Evolutionary conservation across 2,113 vertebrate species (phyloP).

Genomic region (Saccopteryx leptura): DNA sequence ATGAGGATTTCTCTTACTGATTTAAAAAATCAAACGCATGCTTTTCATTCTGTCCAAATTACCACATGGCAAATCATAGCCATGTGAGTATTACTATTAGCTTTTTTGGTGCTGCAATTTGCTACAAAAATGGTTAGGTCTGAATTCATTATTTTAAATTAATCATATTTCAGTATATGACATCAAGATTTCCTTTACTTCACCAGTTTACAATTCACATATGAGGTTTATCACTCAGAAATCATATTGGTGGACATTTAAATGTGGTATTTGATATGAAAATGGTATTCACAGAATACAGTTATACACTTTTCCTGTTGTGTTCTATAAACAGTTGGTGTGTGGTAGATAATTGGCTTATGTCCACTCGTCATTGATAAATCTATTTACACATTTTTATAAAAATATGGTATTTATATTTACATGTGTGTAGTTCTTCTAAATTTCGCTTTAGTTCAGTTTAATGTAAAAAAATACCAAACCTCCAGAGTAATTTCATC

Average conservation of each 20-base stretch:
- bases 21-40: conserved; percentile 73
- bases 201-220: conserved; percentile 80
- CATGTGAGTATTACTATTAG: conserved; percentile 74
- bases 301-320: conserved; percentile 85
- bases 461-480: conserved; percentile 93
- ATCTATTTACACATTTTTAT: conserved; percentile 91
- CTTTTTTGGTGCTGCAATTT: conserved; percentile 84
- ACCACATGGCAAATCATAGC: conserved; percentile 76
- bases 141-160: conserved; percentile 78
- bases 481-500: conserved; percentile 87
- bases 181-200: conserved; percentile 80
- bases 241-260: conserved; percentile 87
- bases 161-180: conserved; percentile 82
- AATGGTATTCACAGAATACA: conserved; percentile 95
- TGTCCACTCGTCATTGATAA: conserved; percentile 88
- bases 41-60: conserved; percentile 80
- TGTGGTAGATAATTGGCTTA: conserved; percentile 86
- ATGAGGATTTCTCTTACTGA: conserved; percentile 68
- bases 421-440: conserved; percentile 91
- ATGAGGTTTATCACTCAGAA: conserved; percentile 86
- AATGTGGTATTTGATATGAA: conserved; percentile 88
- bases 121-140: conserved; percentile 86
- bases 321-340: conserved; percentile 89
- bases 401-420: conserved; percentile 91
- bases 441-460: conserved; percentile 90